These are phyloP conservation scores for Armadillidium nasatum DNA, from an alignment of 1,140 invertebrate genomes.

Conservation along the genomic window DNA sequence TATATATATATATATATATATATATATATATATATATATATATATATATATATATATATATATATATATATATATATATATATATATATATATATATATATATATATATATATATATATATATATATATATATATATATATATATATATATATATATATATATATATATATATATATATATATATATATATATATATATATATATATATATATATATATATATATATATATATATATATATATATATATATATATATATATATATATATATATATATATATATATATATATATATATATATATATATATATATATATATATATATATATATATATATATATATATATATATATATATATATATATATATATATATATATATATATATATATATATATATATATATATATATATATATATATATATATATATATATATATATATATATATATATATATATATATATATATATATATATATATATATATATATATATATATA, in stretches of 20 bases:
- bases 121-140: constrained; percentile 13
- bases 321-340: not conserved
- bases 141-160: constrained; percentile 11
- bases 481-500: constrained; percentile 11
- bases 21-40: not conserved
- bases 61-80: not conserved
- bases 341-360: too few species aligned
- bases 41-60: constrained; percentile 13
- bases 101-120: not conserved
- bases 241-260: not conserved
- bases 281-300: constrained; percentile 3
- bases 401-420: too few species aligned
- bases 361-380: too few species aligned
- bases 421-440: too few species aligned
- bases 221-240: not conserved
- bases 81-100: constrained; percentile 1
- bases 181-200: constrained; percentile 1
- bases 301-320: not conserved
- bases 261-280: constrained; percentile 11
- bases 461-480: not conserved
- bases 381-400: too few species aligned
- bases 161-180: constrained; percentile 13
- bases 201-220: not conserved
- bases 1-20: not conserved
- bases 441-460: not conserved